Evolutionary conservation across 2,113 vertebrate species (phyloP), one percentile per base, ranked within the genome.

Genomic region (Etia nguti): DNA sequence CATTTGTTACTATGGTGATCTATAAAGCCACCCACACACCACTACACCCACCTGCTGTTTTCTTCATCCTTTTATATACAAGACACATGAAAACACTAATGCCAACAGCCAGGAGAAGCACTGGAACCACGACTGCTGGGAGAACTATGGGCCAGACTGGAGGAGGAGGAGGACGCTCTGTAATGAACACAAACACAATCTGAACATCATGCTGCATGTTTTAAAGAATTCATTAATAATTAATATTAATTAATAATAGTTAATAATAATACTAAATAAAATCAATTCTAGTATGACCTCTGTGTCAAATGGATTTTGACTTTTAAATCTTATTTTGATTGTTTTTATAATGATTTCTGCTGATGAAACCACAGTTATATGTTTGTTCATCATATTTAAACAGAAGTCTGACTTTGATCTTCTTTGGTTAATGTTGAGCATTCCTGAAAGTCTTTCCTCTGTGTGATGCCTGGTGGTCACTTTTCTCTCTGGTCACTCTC

Each of bases 51-150:
- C 70, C 70, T 48, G 70, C 70, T 20, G 70, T 75, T 75, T 75
- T 75, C 43, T 75, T 75, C 70, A 75, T 75, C 70, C 70, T 75
- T 26, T 48, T 15, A 48, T 75, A 75, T 29, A 75, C 70, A 18
- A 75, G 70, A 75, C 41, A 46, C 41, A 75, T 29, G 41, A 75
- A 75, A 29, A 75, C 0, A 48, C 4, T 18, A 48, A 75, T 18
- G 41, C 1, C 41, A 48, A 3, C 6, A 75, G 41, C 70, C 70
- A 75, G 70, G 24, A 75, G 4, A 75, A 46, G 13, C 41, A 75
- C 41, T 0, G 70, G 70, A 75, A 75, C 70, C 41, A 75, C 6
- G 24, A 75, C 24, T 0, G 24, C 70, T 11, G 41, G 15, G 9
- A 75, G 24, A 29, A 75, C 70, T 29, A 2, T 48, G 24, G 68